phyloP scores from a whole-genome alignment of 2,797 vertebrate genomes.

The Nannoperca australis region DNA sequence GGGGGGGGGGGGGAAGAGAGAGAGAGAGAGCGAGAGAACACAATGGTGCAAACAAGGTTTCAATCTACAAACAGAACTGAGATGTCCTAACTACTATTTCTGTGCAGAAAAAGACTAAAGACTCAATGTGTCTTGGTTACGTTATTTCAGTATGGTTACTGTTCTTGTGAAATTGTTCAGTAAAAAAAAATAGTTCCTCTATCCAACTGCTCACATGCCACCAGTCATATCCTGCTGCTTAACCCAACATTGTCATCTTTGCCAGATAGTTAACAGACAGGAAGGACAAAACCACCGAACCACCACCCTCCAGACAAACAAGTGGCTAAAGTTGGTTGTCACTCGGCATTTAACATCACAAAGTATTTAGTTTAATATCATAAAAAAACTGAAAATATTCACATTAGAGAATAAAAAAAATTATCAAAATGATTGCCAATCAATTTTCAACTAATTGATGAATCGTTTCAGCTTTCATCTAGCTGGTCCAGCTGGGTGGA shows the following conservation, averaged over 20 bases:
- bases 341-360: not conserved
- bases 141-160: not conserved
- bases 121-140: not conserved
- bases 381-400: not conserved
- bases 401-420: not conserved
- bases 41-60: not conserved
- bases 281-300: not conserved
- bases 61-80: not conserved
- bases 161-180: not conserved
- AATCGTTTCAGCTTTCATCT: too few species aligned
- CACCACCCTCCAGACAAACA: not conserved
- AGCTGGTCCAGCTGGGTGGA: too few species aligned
- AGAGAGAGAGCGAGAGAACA: constrained; percentile 10
- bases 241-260: not conserved
- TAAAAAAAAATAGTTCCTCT: not conserved
- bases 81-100: not conserved
- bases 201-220: not conserved
- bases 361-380: not conserved
- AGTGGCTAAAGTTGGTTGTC: too few species aligned
- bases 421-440: too few species aligned
- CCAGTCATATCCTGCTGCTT: constrained; percentile 33
- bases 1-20: too few species aligned
- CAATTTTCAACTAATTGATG: too few species aligned
- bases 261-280: not conserved
- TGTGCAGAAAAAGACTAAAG: not conserved